Percentiles rank a stretch among this genome's conserved stretches.
Evolutionary conservation across 1,140 invertebrate genomes (phyloP).

Genomic region (Drosophila bocki): DNA sequence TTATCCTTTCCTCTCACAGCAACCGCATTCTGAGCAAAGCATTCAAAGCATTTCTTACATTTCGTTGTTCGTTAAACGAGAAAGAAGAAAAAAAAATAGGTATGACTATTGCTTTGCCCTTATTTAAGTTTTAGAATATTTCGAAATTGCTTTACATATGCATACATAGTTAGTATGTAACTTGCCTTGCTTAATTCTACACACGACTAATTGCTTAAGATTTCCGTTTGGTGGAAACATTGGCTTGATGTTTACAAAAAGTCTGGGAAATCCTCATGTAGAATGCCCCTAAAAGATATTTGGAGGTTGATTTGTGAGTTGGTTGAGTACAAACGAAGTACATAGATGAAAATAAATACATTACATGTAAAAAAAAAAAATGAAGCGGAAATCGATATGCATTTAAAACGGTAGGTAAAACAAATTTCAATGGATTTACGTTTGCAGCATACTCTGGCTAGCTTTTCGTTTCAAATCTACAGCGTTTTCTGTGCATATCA

Average conservation of each 20-base stretch:
- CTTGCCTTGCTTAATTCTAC: background rate
- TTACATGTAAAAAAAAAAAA: slow-evolving; percentile 1
- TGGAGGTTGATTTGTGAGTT: slow-evolving; percentile 19
- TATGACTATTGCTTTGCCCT: slow-evolving; percentile 48
- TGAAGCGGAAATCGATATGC: background rate
- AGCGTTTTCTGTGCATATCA: background rate
- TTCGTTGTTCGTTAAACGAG: slow-evolving; percentile 53
- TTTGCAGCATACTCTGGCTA: background rate
- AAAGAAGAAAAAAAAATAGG: slow-evolving; percentile 7
- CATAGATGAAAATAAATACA: slow-evolving; percentile 15
- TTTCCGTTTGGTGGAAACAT: slow-evolving; percentile 27
- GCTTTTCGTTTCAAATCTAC: background rate
- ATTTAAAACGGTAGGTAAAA: background rate
- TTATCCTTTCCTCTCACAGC: slow-evolving; percentile 41
- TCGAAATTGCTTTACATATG: slow-evolving; percentile 12
- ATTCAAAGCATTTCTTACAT: slow-evolving; percentile 10
- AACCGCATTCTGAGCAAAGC: slow-evolving; percentile 37
- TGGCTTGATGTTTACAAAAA: slow-evolving; percentile 23
- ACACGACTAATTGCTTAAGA: slow-evolving; percentile 15
- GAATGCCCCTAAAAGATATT: slow-evolving; percentile 36
- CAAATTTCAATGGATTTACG: background rate
- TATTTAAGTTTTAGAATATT: slow-evolving; percentile 8
- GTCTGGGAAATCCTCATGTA: slow-evolving; percentile 30
- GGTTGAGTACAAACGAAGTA: slow-evolving; percentile 5
- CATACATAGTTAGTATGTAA: background rate